Base-by-base conservation (phyloP, 2,888 invertebrate species). In the Cephus sareptanus region DNA sequence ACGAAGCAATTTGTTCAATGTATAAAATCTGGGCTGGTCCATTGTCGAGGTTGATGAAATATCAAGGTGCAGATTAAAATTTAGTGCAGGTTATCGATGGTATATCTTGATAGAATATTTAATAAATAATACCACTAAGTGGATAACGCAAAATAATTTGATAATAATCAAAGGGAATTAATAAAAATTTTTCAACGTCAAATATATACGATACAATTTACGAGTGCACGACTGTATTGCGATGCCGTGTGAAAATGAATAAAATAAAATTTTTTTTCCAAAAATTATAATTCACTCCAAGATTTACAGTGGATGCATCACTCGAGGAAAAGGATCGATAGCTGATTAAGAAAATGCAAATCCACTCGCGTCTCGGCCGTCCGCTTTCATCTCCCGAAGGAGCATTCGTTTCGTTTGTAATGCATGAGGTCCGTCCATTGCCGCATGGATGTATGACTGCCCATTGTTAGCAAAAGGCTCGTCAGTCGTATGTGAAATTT, bases 391-490 rank as follows among this genome's bases (percentile, higher is more conserved):
- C 15, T 31, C 71, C 33, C 23, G 71, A 34, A 15, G 71, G 33
- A 31, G 71, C 71, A 31, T 33, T 34, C 33, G 71, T 34, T 84
- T 81, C 82, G 81, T 85, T 85, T 83, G 83, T 85, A 71, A 85
- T 85, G 84, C 85, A 83, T 81, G 82, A 77, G 80, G 79, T 79
- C 81, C 74, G 80, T 80, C 81, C 80, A 83, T 83, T 79, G 76
- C 79, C 78, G 81, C 83, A 80, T 83, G 79, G 83, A 85, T 85
- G 81, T 85, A 85, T 83, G 85, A 85, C 85, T 79, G 82, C 80
- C 81, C 83, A 86, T 85, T 85, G 85, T 85, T 85, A 85, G 79
- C 80, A 70, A 81, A 73, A 34, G 56, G 75, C 81, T 79, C 79
- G 81, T 83, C 80, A 79, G 79, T 82, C 79, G 83, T 79, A 83